Evolutionary conservation across 2,113 vertebrate species (phyloP).

Genomic region (Chaenogobius annularis): DNA sequence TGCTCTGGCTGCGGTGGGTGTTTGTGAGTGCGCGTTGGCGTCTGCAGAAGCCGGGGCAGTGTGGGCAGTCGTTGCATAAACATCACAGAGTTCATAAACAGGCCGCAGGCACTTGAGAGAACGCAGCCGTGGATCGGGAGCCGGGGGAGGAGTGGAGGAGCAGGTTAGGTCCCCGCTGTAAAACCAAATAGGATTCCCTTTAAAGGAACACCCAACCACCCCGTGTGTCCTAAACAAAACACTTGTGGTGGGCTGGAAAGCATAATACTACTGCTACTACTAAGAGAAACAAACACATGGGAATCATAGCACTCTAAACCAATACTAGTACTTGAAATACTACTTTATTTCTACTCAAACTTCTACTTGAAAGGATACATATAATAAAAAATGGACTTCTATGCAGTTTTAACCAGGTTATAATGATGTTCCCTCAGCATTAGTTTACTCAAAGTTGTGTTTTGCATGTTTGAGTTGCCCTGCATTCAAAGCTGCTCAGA

Average conservation of each 20-base stretch:
- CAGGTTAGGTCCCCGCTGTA: slow-evolving; percentile 61
- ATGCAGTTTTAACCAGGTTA: too few species aligned
- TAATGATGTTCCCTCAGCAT: too few species aligned
- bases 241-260: slow-evolving; percentile 23
- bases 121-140: slow-evolving; percentile 42
- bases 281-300: background rate
- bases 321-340: background rate
- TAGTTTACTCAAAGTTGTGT: too few species aligned
- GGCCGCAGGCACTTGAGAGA: slow-evolving; percentile 62
- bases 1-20: slow-evolving; percentile 34
- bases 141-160: slow-evolving; percentile 48
- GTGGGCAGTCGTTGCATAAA: slow-evolving; percentile 68
- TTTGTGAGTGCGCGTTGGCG: slow-evolving; percentile 44
- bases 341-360: background rate
- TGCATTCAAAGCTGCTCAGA: too few species aligned
- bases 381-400: too few species aligned
- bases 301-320: background rate
- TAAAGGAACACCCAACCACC: slow-evolving; percentile 56
- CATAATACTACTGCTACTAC: background rate
- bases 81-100: slow-evolving; percentile 66
- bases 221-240: slow-evolving; percentile 22
- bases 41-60: slow-evolving; percentile 36
- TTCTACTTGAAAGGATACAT: background rate
- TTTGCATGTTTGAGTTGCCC: too few species aligned
- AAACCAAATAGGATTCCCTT: slow-evolving; percentile 59